These are phyloP conservation scores for Neofelis nebulosa DNA, from an alignment of 2,113 vertebrate genomes.

Conservation along the genomic window DNA sequence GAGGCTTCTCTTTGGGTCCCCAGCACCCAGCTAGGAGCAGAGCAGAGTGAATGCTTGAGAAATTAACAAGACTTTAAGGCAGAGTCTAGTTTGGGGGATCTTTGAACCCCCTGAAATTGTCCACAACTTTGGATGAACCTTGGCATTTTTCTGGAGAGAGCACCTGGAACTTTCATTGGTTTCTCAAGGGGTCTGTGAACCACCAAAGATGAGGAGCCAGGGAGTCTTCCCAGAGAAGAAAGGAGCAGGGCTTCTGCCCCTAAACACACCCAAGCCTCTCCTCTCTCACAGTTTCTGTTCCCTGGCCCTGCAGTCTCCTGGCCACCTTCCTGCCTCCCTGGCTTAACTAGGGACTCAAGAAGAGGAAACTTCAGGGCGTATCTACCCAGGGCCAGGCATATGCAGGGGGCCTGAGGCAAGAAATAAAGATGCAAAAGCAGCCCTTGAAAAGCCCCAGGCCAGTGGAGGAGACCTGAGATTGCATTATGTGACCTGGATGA, in stretches of 20 bases:
- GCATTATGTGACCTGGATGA: not conserved
- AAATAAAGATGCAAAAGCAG: not conserved
- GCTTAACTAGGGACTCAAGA: not conserved
- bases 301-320: not conserved
- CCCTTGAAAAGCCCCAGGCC: not conserved
- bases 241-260: not conserved
- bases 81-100: not conserved
- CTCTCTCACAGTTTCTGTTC: not conserved
- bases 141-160: not conserved
- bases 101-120: not conserved
- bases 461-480: not conserved
- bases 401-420: not conserved
- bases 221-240: not conserved
- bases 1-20: not conserved
- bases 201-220: not conserved
- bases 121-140: not conserved
- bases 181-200: not conserved
- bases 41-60: not conserved
- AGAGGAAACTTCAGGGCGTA: not conserved
- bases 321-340: not conserved
- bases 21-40: not conserved
- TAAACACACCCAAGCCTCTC: not conserved
- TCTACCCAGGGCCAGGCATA: not conserved
- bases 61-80: not conserved
- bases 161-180: not conserved